phyloP scores from a whole-genome alignment of 2,113 vertebrate species.

The Pipra filicauda region DNA sequence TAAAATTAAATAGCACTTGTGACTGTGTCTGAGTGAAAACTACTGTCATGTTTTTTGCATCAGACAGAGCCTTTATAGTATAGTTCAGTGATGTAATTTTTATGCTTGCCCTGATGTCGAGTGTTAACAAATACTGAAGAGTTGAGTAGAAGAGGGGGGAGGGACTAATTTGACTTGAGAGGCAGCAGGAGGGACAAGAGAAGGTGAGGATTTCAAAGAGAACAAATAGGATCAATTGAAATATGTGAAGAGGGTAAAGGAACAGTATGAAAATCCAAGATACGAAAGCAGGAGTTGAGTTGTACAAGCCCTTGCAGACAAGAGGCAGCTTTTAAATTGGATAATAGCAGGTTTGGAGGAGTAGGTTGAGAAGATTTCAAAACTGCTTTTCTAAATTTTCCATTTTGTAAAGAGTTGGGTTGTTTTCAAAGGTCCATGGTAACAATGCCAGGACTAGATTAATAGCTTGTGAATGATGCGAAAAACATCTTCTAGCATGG shows the following conservation, averaged over 20 bases:
- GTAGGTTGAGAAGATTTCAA: neutral
- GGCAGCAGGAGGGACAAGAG: neutral
- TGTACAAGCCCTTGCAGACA: neutral
- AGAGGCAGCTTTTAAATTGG: neutral
- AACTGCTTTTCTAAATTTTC: neutral
- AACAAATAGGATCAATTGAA: neutral
- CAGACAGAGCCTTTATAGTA: neutral
- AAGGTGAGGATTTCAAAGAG: neutral
- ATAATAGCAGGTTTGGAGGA: neutral
- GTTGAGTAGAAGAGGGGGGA: neutral
- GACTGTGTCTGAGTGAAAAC: neutral
- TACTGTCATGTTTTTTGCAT: neutral
- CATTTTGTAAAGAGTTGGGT: neutral
- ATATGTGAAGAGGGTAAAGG: neutral
- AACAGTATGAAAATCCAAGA: neutral
- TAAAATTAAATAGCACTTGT: neutral
- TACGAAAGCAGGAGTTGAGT: neutral
- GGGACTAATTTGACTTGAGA: neutral
- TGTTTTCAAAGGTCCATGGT: neutral
- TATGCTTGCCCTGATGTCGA: neutral
- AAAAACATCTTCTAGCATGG: neutral
- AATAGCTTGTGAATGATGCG: neutral
- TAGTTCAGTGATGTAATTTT: neutral
- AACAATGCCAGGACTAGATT: neutral
- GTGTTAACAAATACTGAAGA: neutral